Evolutionary conservation across 2,888 invertebrate species (phyloP).

Genomic region (Eupithecia dodoneata): DNA sequence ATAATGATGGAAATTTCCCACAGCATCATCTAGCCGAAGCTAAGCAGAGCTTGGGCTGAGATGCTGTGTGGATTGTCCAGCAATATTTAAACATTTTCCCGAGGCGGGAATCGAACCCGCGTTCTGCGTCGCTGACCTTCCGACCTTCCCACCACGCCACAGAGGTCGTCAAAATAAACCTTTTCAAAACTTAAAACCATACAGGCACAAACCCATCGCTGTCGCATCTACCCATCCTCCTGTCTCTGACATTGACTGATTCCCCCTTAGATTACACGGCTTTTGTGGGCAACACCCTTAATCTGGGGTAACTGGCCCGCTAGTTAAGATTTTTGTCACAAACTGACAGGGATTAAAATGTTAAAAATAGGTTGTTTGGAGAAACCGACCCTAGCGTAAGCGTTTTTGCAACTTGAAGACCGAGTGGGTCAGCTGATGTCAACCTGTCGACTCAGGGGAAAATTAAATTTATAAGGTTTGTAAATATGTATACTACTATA

Average conservation of each 20-base stretch:
- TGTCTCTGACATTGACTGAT: slow-evolving; percentile 55
- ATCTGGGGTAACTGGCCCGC: slow-evolving; percentile 41
- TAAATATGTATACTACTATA: too few relatives aligned
- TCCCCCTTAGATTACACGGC: slow-evolving; percentile 47
- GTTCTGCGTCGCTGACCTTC: too few relatives aligned
- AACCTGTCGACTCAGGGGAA: not conserved
- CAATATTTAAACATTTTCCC: too few relatives aligned
- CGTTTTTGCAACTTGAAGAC: not conserved
- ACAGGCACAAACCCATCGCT: slow-evolving; percentile 48
- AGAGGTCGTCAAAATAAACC: too few relatives aligned
- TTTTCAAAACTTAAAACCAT: slow-evolving; percentile 34
- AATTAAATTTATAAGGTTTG: not conserved
- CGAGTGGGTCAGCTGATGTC: not conserved
- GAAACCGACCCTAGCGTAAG: not conserved
- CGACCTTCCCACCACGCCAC: too few relatives aligned
- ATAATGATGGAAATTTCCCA: too few relatives aligned
- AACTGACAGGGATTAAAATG: slow-evolving; percentile 28
- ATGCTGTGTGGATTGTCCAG: too few relatives aligned
- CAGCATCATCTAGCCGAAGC: too few relatives aligned
- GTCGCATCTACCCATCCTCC: slow-evolving; percentile 46
- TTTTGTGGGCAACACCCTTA: slow-evolving; percentile 53
- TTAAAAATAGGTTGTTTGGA: slow-evolving; percentile 2
- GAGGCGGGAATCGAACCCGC: too few relatives aligned
- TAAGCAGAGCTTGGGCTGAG: too few relatives aligned
- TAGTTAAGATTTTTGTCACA: slow-evolving; percentile 38